phyloP scores from a whole-genome alignment of 53 echinoderm and acorn worm genomes.

The Paracentrotus lividus region DNA sequence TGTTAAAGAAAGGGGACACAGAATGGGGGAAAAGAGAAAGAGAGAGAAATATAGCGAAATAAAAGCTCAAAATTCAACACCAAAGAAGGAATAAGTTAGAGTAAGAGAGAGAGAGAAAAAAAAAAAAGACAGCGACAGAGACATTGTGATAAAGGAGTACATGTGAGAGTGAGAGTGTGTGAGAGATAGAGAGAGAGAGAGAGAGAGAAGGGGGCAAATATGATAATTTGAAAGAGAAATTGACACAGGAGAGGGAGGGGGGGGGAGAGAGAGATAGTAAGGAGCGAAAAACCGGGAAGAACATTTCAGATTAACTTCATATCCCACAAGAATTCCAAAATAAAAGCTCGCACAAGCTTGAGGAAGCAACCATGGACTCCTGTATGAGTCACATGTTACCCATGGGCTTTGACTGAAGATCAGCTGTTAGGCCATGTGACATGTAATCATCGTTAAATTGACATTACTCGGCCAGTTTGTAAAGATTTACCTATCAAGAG shows the following conservation, averaged over 20 bases:
- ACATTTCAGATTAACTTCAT: too few relatives aligned
- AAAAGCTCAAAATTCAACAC: too few relatives aligned
- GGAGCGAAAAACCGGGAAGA: too few relatives aligned
- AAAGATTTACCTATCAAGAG: background rate
- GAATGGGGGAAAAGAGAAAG: background rate
- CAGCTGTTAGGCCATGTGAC: conserved; percentile 1
- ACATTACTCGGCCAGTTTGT: background rate
- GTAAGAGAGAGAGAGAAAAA: background rate
- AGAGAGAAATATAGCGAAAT: background rate
- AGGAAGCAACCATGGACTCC: background rate
- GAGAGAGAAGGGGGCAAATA: background rate
- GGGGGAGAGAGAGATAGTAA: background rate
- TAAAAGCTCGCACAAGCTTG: background rate
- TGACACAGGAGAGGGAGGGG: background rate
- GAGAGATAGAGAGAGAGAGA: conserved; percentile 1
- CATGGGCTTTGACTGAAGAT: background rate
- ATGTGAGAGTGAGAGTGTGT: background rate
- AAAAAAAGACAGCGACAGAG: too few relatives aligned
- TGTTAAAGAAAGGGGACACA: background rate
- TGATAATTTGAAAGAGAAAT: background rate
- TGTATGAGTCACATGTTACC: background rate
- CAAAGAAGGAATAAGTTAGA: background rate
- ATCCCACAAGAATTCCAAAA: too few relatives aligned
- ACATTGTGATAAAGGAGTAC: too few relatives aligned
- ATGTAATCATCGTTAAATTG: background rate